Evolutionary conservation across 2,797 vertebrate genomes (phyloP).

Genomic region (Psittacula derbiana): DNA sequence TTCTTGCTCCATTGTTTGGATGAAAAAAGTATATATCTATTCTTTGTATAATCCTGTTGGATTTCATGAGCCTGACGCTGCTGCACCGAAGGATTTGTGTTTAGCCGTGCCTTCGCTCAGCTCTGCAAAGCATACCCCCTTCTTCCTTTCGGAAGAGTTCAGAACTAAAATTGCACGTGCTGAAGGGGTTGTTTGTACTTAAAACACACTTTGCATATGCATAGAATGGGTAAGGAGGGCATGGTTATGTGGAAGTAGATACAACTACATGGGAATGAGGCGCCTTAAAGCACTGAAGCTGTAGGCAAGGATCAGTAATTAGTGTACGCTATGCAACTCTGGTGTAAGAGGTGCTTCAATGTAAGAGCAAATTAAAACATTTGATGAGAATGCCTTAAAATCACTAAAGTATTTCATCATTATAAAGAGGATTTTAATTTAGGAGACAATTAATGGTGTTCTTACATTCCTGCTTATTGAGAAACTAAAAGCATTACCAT

Average conservation of each 20-base stretch:
- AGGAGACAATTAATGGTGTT: not conserved
- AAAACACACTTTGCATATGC: not conserved
- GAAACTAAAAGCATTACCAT: not conserved
- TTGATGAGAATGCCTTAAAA: not conserved
- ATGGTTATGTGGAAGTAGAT: not conserved
- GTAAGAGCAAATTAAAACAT: not conserved
- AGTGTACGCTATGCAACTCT: not conserved
- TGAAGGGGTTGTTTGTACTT: not conserved
- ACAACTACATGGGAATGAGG: not conserved
- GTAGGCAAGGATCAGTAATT: not conserved
- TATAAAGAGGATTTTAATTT: not conserved
- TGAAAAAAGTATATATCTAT: not conserved
- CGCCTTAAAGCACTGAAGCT: not conserved
- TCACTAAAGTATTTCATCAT: not conserved
- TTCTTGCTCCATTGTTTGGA: not conserved
- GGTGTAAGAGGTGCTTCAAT: not conserved
- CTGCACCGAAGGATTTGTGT: not conserved
- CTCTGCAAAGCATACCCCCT: not conserved
- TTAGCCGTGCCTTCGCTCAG: not conserved
- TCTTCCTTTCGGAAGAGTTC: not conserved
- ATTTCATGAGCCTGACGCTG: fast-evolving
- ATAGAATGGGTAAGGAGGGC: not conserved
- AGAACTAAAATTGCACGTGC: not conserved
- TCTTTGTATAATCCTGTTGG: not conserved
- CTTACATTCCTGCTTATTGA: not conserved